Conservation (phyloP, 2,797 vertebrate species). For the Chromis chromis region DNA sequence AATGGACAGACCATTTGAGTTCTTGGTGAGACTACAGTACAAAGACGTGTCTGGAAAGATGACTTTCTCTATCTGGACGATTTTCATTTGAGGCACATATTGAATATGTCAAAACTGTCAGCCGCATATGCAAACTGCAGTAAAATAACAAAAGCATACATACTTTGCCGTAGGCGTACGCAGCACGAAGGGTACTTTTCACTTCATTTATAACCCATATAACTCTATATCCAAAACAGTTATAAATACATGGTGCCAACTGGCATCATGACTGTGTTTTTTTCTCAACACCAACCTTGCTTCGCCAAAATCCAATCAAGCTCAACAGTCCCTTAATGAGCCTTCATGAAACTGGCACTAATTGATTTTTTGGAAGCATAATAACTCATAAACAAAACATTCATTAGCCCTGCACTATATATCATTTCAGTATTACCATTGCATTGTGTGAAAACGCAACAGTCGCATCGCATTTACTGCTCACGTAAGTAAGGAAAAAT, state of each 20-base stretch:
- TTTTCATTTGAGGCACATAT: conserved; percentile 36
- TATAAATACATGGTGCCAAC: background rate
- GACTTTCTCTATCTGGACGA: conserved; percentile 28
- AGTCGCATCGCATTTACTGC: too few relatives aligned
- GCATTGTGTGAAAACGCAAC: too few relatives aligned
- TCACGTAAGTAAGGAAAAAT: too few relatives aligned
- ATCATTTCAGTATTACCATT: too few relatives aligned
- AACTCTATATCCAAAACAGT: background rate
- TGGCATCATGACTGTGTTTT: too few relatives aligned
- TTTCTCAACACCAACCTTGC: background rate
- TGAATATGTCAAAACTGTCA: conserved; percentile 24
- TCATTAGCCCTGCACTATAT: too few relatives aligned
- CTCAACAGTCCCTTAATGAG: background rate
- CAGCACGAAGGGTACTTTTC: conserved; percentile 16
- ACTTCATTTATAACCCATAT: background rate
- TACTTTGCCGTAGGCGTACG: background rate
- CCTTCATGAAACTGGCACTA: background rate
- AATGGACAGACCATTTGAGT: conserved; percentile 54
- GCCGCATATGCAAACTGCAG: conserved; percentile 3
- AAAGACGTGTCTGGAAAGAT: conserved; percentile 60
- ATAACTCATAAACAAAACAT: background rate
- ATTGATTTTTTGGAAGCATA: background rate
- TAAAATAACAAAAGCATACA: conserved; percentile 14
- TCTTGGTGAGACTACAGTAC: conserved; percentile 46
- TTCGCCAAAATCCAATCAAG: background rate